Conservation (phyloP, 92 coral and sea anemone species). For the Metridium senile region DNA sequence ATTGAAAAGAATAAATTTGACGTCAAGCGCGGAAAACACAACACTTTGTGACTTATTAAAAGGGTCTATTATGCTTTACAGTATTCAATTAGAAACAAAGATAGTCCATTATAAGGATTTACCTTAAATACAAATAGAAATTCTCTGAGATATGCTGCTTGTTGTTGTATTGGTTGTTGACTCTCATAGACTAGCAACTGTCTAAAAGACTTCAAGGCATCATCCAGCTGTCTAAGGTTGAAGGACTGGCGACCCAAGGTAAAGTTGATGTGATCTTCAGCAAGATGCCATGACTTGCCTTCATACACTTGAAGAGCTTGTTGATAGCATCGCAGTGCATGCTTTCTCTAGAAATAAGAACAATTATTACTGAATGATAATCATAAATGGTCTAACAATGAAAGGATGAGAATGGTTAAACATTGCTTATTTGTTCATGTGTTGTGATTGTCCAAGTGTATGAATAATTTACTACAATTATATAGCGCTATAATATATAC, state of each 20-base stretch:
- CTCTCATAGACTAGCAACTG: constrained; percentile 88
- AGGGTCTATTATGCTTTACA: too few species aligned
- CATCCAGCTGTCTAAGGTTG: constrained; percentile 88
- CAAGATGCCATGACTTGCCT: constrained; percentile 91
- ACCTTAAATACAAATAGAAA: constrained; percentile 96
- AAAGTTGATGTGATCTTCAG: constrained; percentile 98
- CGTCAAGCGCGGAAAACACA: too few species aligned
- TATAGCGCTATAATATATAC: too few species aligned
- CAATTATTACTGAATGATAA: too few species aligned
- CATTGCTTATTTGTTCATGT: too few species aligned
- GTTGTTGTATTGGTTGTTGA: constrained; percentile 85
- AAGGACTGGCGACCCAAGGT: constrained; percentile 96
- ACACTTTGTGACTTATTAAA: too few species aligned
- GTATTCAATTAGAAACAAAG: background rate
- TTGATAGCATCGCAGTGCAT: constrained; percentile 88
- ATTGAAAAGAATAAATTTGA: too few species aligned
- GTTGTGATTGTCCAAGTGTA: too few species aligned
- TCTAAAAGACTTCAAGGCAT: constrained; percentile 82
- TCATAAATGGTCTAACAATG: too few species aligned
- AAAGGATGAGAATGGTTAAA: too few species aligned
- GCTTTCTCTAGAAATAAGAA: constrained; percentile 73
- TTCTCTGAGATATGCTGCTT: constrained; percentile 94
- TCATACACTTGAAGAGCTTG: constrained; percentile 82
- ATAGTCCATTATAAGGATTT: background rate
- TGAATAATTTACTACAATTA: too few species aligned